Percentiles rank a stretch among this genome's conserved stretches.
phyloP scores from a whole-genome alignment of 2,888 invertebrate species.

The Fragum sueziense region DNA sequence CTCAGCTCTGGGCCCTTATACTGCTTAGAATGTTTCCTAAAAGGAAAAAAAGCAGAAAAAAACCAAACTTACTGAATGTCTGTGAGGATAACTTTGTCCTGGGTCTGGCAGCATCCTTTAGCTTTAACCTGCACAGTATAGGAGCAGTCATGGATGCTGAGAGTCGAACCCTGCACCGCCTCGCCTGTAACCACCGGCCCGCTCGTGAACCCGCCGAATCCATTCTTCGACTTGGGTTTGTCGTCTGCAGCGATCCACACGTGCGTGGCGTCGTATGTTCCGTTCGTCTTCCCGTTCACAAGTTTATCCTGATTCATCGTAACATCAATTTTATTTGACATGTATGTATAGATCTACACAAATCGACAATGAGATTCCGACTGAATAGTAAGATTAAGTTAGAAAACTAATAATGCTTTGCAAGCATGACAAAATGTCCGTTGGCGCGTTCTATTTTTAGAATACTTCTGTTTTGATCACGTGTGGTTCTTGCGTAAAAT shows the following conservation, averaged over 20 bases:
- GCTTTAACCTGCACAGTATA: conserved; percentile 74
- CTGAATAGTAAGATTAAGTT: too few relatives aligned
- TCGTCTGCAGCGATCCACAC: conserved; percentile 23
- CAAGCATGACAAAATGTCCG: neutral
- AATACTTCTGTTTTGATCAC: conserved; percentile 4
- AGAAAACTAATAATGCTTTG: neutral
- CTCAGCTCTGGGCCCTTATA: too few relatives aligned
- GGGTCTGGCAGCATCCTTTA: conserved; percentile 68
- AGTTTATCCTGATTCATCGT: conserved; percentile 25
- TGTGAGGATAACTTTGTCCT: conserved; percentile 74
- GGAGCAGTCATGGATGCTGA: conserved; percentile 72
- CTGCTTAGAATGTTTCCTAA: too few relatives aligned
- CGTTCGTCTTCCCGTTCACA: conserved; percentile 17
- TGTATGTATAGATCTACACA: neutral
- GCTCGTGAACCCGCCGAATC: neutral
- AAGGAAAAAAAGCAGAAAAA: too few relatives aligned
- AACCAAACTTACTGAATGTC: conserved; percentile 78
- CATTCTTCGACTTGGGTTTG: neutral
- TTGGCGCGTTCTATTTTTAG: neutral
- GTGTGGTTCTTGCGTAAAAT: conserved; percentile 3
- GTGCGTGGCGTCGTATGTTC: conserved; percentile 13
- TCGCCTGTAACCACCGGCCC: neutral
- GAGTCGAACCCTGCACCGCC: conserved; percentile 49
- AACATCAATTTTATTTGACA: neutral
- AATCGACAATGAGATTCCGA: neutral